Percentiles rank a stretch among this genome's conserved stretches.
phyloP scores from a whole-genome alignment of 2,113 vertebrate genomes.

The Sarotherodon lohbergeri region DNA sequence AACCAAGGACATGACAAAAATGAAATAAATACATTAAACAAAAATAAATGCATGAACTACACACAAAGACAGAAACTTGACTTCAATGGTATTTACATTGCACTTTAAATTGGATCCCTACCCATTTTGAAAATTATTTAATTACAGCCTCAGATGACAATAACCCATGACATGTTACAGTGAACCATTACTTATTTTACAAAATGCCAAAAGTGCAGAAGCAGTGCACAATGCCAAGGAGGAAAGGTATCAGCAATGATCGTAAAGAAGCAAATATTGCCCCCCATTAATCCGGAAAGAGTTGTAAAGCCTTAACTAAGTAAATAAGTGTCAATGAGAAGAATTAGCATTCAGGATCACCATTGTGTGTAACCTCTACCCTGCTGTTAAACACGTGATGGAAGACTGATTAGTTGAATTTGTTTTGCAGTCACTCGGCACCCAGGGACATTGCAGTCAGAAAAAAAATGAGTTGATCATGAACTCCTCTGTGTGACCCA shows the following conservation, averaged over 20 bases:
- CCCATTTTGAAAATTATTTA: background rate
- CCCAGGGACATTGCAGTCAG: background rate
- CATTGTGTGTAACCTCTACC: background rate
- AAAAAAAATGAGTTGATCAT: background rate
- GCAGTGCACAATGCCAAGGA: background rate
- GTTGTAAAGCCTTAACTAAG: background rate
- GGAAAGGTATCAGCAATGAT: background rate
- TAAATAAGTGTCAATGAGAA: background rate
- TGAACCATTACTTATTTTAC: background rate
- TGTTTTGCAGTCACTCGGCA: background rate
- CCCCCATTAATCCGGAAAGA: background rate
- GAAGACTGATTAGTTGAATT: background rate
- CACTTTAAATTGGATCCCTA: background rate
- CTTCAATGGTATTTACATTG: background rate
- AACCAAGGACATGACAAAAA: background rate
- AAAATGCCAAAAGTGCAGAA: background rate
- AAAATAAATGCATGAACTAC: background rate
- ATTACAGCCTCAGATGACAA: background rate
- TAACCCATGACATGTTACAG: background rate
- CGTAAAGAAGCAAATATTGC: background rate
- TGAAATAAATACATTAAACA: background rate
- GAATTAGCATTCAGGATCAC: background rate
- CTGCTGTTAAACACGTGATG: background rate
- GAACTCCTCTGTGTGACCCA: background rate
- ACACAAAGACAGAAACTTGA: background rate